These are phyloP conservation scores for Rhagium mordax DNA, from an alignment of 2,888 invertebrate genomes.

Conservation along the genomic window DNA sequence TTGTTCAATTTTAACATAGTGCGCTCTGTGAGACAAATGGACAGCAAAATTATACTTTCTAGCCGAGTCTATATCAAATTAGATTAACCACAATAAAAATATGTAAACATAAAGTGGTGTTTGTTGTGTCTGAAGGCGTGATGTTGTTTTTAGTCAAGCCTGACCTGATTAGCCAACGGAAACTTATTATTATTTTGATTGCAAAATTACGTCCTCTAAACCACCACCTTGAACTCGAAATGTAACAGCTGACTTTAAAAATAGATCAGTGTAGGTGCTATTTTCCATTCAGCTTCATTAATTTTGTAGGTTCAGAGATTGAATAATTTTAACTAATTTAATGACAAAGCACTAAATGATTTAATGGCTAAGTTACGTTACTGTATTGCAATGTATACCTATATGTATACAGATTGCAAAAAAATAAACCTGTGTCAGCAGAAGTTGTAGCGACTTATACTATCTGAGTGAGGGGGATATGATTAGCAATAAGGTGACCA, in stretches of 20 bases:
- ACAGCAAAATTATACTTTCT: not conserved
- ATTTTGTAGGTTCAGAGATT: not conserved
- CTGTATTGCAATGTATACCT: no score
- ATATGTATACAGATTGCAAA: no score
- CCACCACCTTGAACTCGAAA: conserved; percentile 10
- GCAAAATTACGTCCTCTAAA: not conserved
- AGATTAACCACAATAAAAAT: not conserved
- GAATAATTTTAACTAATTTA: not conserved
- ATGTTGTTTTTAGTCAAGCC: not conserved
- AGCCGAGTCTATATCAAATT: not conserved
- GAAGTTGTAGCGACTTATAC: no score
- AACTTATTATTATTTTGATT: conserved; percentile 16
- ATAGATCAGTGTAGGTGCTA: conserved; percentile 5
- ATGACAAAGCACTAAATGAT: not conserved
- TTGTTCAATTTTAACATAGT: no score
- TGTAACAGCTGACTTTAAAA: conserved; percentile 11
- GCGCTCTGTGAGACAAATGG: no score
- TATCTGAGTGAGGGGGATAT: no score
- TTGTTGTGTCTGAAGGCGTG: not conserved
- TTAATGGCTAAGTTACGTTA: not conserved
- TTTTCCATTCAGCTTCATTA: conserved; percentile 1
- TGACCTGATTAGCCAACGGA: not conserved
- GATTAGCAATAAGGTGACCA: no score
- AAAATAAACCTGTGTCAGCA: no score
- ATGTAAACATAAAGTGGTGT: not conserved